Conservation (phyloP, 2,797 vertebrate species). For the Ataeniobius toweri region DNA sequence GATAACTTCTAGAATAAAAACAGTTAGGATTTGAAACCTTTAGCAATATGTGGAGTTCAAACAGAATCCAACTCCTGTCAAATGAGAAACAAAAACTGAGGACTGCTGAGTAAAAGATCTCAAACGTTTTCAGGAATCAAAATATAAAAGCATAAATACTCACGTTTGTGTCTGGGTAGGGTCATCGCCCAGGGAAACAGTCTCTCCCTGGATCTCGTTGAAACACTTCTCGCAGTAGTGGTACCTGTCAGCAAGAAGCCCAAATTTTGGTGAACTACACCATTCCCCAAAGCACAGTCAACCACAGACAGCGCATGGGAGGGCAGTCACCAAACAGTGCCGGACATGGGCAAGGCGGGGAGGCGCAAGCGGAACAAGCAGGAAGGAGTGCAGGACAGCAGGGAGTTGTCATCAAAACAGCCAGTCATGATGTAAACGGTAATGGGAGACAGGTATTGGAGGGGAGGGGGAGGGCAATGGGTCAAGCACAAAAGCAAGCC, state of each 20-base stretch:
- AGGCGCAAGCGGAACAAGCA: constrained; percentile 84
- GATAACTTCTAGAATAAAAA: neutral
- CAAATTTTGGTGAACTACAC: constrained; percentile 99
- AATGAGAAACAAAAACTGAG: neutral
- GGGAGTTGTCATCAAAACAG: constrained; percentile 79
- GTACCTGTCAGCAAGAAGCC: constrained; percentile 99
- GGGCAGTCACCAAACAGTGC: constrained; percentile 91
- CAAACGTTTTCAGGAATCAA: too few species aligned
- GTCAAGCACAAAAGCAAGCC: constrained; percentile 75
- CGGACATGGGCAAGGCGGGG: constrained; percentile 84
- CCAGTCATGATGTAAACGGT: constrained; percentile 75
- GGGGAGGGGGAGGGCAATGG: constrained; percentile 48
- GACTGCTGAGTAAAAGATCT: too few species aligned
- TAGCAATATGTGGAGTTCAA: neutral
- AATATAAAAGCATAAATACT: constrained; percentile 71
- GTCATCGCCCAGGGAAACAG: constrained; percentile 96
- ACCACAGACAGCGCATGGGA: constrained; percentile 88
- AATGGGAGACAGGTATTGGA: constrained; percentile 35
- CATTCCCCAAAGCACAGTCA: constrained; percentile 91
- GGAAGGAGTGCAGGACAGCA: constrained; percentile 80
- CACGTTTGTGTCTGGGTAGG: constrained; percentile 98
- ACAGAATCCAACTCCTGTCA: neutral
- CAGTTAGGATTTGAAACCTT: neutral
- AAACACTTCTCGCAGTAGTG: constrained; percentile 99
- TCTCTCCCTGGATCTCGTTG: constrained; percentile 99